Conservation (phyloP, 2,888 invertebrate genomes). For the Ochropacha duplaris region DNA sequence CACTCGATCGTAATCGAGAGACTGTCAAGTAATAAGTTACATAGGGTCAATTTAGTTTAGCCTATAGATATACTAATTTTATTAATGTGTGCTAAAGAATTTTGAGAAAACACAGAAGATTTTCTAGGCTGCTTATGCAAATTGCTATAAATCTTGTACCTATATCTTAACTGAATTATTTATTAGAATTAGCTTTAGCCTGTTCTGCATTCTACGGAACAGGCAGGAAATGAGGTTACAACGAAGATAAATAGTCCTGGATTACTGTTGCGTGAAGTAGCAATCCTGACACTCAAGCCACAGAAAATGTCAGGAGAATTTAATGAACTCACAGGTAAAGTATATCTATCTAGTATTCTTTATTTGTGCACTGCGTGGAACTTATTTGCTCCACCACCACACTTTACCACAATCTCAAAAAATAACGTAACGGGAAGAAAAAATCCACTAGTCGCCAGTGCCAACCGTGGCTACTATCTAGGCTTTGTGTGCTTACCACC, state of each 20-base stretch:
- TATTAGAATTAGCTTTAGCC: neutral
- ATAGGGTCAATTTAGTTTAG: neutral
- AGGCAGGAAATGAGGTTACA: neutral
- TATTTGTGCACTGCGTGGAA: neutral
- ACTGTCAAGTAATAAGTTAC: too few relatives aligned
- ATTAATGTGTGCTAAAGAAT: neutral
- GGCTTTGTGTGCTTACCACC: too few relatives aligned
- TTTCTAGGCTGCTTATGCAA: neutral
- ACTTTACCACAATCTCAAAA: too few relatives aligned
- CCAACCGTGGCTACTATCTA: too few relatives aligned
- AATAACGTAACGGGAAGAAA: too few relatives aligned
- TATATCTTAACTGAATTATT: neutral
- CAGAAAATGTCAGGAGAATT: neutral
- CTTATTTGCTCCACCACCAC: too few relatives aligned
- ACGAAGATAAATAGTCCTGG: neutral
- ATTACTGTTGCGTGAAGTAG: neutral
- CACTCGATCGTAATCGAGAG: too few relatives aligned
- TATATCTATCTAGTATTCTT: neutral
- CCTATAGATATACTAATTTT: too few relatives aligned
- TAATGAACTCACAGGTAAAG: neutral
- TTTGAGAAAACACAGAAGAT: neutral
- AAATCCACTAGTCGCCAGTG: too few relatives aligned
- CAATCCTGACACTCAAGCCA: neutral
- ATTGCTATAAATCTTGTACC: neutral
- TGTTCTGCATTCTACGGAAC: neutral